phyloP scores from a whole-genome alignment of 37 sponge, comb jelly and placozoan species.

The Mnemiopsis leidyi region DNA sequence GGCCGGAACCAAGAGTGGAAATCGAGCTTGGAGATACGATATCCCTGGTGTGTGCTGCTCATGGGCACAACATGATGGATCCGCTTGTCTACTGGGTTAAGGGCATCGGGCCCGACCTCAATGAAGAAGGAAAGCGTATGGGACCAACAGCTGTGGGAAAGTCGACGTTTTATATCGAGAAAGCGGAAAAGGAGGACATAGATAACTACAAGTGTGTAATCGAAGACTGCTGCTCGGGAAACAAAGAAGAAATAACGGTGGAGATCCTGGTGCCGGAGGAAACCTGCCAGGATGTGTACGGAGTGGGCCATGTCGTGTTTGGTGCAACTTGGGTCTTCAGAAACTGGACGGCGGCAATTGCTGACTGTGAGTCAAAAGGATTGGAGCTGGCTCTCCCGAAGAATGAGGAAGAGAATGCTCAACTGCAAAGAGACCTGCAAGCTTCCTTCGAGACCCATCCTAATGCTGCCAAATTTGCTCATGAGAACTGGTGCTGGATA shows the following conservation, averaged over 20 bases:
- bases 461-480: not conserved
- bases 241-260: not conserved
- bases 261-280: not conserved
- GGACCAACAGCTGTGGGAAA: not conserved
- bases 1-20: not conserved
- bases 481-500: not conserved
- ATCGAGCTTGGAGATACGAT: not conserved
- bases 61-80: not conserved
- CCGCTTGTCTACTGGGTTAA: not conserved
- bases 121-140: not conserved
- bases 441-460: not conserved
- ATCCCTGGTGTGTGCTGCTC: conserved; percentile 16
- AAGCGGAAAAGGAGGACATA: not conserved
- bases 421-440: not conserved
- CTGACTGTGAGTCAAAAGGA: not conserved
- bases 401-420: not conserved
- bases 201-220: conserved; percentile 11
- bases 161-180: not conserved
- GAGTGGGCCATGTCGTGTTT: not conserved
- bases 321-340: not conserved
- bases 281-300: conserved; percentile 32
- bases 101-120: not conserved
- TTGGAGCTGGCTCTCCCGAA: not conserved
- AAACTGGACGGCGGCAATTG: not conserved
- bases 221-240: not conserved